Conservation (phyloP, 2,113 vertebrate species). For the Desmodus rotundus region DNA sequence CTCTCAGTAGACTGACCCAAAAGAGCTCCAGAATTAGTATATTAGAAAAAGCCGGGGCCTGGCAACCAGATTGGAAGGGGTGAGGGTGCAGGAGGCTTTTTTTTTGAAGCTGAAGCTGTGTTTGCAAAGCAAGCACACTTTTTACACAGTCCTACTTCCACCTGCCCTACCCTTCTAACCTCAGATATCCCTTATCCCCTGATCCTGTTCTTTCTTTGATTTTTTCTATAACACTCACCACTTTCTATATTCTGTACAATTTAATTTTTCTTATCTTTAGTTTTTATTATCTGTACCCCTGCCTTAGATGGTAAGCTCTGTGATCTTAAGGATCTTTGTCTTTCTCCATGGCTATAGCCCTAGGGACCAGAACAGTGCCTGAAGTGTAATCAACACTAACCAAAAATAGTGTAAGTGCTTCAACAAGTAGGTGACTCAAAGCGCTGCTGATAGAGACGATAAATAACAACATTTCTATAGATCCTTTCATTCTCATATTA, state of each 20-base stretch:
- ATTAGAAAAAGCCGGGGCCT: background rate
- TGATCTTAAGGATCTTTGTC: background rate
- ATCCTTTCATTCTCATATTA: background rate
- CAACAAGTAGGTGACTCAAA: background rate
- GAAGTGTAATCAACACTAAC: background rate
- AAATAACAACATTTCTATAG: background rate
- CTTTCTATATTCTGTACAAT: background rate
- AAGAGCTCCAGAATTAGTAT: background rate
- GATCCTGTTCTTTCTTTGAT: background rate
- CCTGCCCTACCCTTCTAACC: no score
- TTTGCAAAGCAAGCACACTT: background rate
- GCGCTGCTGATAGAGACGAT: background rate
- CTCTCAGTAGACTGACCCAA: background rate
- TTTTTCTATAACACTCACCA: no score
- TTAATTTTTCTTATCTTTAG: background rate
- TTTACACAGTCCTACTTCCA: background rate
- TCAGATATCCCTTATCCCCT: background rate
- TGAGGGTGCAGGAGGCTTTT: background rate
- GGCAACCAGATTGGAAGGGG: background rate
- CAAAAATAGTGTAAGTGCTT: background rate
- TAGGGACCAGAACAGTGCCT: background rate
- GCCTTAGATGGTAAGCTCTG: background rate
- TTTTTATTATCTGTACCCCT: background rate
- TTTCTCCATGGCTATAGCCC: background rate
- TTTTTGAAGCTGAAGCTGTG: background rate